These are phyloP conservation scores for Limnodromus scolopaceus DNA, from an alignment of 2,797 vertebrate species.

Conservation along the genomic window DNA sequence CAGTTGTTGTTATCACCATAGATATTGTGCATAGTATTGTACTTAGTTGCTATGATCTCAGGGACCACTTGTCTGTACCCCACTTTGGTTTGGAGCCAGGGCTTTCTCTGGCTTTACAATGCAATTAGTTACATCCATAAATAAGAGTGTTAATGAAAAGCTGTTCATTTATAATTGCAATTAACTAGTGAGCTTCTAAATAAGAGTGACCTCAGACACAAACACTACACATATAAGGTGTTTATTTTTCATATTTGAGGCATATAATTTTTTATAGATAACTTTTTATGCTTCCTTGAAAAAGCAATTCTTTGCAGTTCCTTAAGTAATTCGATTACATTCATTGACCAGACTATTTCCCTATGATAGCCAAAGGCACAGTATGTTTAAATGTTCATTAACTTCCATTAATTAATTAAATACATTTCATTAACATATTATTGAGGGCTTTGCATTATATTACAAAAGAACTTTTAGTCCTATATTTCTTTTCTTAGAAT, in stretches of 20 bases:
- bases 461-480: not conserved
- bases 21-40: not conserved
- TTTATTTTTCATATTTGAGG: not conserved
- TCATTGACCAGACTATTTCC: not conserved
- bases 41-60: not conserved
- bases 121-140: not conserved
- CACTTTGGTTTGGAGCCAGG: not conserved
- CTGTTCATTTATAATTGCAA: not conserved
- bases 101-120: not conserved
- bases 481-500: not conserved
- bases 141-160: not conserved
- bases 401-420: constrained; percentile 16
- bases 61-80: not conserved
- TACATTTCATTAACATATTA: not conserved
- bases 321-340: not conserved
- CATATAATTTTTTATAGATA: not conserved
- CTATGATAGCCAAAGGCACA: not conserved
- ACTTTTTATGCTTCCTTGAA: not conserved
- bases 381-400: constrained; percentile 4
- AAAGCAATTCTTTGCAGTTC: not conserved
- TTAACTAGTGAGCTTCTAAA: not conserved
- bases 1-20: not conserved
- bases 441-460: not conserved
- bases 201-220: not conserved
- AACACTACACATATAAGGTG: not conserved